Percentiles rank a stretch among this genome's conserved stretches.
Evolutionary conservation across 1,140 invertebrate genomes (phyloP).

Genomic region (Stegodyphus mimosarum): DNA sequence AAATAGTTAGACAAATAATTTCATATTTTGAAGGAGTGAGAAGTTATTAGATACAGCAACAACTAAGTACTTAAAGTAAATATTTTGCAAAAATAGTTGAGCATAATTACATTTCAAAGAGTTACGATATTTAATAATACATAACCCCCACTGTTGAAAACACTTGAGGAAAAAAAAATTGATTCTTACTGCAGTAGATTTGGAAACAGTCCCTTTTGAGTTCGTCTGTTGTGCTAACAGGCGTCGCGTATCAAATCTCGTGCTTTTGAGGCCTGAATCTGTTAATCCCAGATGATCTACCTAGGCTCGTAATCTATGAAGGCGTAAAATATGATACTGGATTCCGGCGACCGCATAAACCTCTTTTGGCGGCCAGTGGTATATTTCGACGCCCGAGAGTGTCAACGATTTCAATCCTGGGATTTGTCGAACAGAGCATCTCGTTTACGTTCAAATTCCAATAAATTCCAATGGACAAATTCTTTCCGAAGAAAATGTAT

Average conservation of each 20-base stretch:
- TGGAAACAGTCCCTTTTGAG: slow-evolving; percentile 28
- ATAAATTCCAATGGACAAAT: too few species aligned
- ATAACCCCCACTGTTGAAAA: too few species aligned
- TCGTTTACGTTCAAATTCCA: too few species aligned
- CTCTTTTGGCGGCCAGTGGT: slow-evolving; percentile 1
- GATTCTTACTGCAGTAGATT: background rate
- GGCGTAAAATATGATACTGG: slow-evolving; percentile 44
- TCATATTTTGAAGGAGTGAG: too few species aligned
- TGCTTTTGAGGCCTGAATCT: slow-evolving; percentile 43
- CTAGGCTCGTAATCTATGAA: slow-evolving; percentile 48
- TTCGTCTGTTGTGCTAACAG: slow-evolving; percentile 18
- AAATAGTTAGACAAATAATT: too few species aligned
- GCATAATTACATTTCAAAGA: too few species aligned
- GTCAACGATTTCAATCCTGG: background rate
- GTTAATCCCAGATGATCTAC: slow-evolving; percentile 52
- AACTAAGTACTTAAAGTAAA: too few species aligned
- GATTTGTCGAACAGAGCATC: background rate
- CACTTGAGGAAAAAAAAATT: too few species aligned
- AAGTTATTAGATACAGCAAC: too few species aligned
- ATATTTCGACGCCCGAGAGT: background rate
- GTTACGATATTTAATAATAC: too few species aligned
- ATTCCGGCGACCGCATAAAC: slow-evolving; percentile 29
- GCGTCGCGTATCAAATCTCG: slow-evolving; percentile 40
- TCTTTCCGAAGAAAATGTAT: too few species aligned
- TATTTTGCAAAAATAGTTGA: too few species aligned